Percentiles rank a stretch among this genome's conserved stretches.
Evolutionary conservation across 2,888 invertebrate species (phyloP).

Genomic region (Stomorhina lunata): DNA sequence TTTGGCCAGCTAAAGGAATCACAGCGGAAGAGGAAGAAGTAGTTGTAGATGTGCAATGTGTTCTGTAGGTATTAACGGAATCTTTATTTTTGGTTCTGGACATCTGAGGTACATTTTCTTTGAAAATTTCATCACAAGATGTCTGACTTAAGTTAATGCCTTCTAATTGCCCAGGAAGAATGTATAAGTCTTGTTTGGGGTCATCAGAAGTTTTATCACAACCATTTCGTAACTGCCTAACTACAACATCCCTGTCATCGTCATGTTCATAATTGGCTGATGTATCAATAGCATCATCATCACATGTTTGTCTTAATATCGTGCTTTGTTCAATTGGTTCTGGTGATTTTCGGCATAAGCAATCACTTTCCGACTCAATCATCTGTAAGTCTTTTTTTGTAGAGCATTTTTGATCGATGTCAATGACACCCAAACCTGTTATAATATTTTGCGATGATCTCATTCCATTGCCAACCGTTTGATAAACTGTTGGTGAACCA

Average conservation of each 20-base stretch:
- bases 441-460: not conserved
- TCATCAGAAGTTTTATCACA: conserved; percentile 62
- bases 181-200: not conserved
- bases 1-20: conserved; percentile 24
- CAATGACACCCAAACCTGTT: not conserved
- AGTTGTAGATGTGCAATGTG: not conserved
- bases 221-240: conserved; percentile 64
- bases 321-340: not conserved
- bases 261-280: conserved; percentile 44
- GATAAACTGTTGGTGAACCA: not conserved
- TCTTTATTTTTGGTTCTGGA: not conserved
- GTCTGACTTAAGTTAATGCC: conserved; percentile 59
- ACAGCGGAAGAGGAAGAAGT: conserved; percentile 10
- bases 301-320: not conserved
- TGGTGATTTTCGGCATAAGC: not conserved
- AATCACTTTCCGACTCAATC: not conserved
- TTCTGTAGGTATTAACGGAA: not conserved
- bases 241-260: conserved; percentile 62
- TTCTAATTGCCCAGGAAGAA: conserved; percentile 51
- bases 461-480: not conserved
- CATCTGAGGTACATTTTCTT: conserved; percentile 1
- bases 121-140: not conserved
- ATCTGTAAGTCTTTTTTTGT: not conserved
- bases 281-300: not conserved
- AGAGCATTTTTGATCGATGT: not conserved